Evolutionary conservation across 2,113 vertebrate genomes (phyloP), one percentile per base, ranked within the genome.

Genomic region (Equus przewalskii): DNA sequence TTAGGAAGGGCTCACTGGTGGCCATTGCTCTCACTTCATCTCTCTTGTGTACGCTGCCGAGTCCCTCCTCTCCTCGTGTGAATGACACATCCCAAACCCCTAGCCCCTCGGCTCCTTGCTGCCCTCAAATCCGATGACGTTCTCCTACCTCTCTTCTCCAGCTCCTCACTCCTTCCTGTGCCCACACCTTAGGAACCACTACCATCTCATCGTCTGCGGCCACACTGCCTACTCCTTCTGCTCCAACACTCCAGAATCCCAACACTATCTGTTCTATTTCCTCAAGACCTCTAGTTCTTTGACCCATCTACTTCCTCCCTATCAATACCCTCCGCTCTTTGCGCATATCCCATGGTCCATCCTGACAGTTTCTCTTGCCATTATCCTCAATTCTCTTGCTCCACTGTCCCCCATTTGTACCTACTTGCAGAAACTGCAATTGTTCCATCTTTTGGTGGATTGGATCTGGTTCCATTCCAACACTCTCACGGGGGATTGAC

Each of bases 31-130:
- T 93, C 60, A 18, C 12, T 54, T 36, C 24, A 1, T 28, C 84
- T 18, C 26, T 8, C 1, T 4, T 9, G 46, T 5, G 6, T 16
- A 6, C 24, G 22, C 36, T 14, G 14, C 11, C 12, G 26, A 18
- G 65, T 11, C 22, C 22, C 83, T 46, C 84, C n/a, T 19, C 56
- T 46, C 89, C 11, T 67, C 30, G 0, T 36, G 75, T 67, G 75
- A 65, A 22, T 22, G 18, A 36, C 49, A 73, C 2, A 75, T 11
- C 3, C 67, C 15, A 19, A 70, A 9, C 54, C 26, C 60, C 16
- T 18, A 14, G 6, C 26, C 11, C 24, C 30, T 16, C 36, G 33
- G 41, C 51, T 67, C 28, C 14, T 6, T 15, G 64, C 4, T 1
- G 1, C 49, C 56, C 16, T 62, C 54, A 51, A 26, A 19, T 28